Evolutionary conservation across 2,113 vertebrate species (phyloP), one percentile per base, ranked within the genome.

Genomic region (Cavia aperea): DNA sequence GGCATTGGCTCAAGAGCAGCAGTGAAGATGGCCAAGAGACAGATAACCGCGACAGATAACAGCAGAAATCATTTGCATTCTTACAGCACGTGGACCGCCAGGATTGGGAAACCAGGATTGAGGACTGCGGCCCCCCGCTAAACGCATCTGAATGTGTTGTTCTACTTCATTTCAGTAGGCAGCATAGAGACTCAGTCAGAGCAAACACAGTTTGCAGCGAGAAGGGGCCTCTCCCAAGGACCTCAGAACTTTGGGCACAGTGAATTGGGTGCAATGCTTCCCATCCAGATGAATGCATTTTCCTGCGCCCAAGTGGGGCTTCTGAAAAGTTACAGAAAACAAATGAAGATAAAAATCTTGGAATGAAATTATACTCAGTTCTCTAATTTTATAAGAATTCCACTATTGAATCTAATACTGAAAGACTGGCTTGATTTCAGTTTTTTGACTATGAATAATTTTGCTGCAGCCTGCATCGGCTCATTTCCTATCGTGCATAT

Each of bases 201-300:
- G 1, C 24, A 51, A n/a, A 0, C 11, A 5, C 0, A 9, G 46
- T 33, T 11, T 2, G 19, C 0, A n/a, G 13, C 14, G 6, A 70
- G 7, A 43, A 1, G 39, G 15, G 13, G 1, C 18, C 7, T 78
- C 68, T 12, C 0, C 31, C 46, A 21, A 78, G 33, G 33, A 72
- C 85, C 4, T 16, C 19, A 63, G 24, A 43, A 0, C 51, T 51
- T 33, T 24, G 18, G 33, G 19, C 49, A 15, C 39, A 14, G 31
- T 39, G 14, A 43, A n/a, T 39, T 82, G 51, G 51, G 51, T 54
- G 51, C 51, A 12, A 54, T 54, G 36, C 5, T 90, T 43, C 10
- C 65, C 89, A 62, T 1, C 3, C n/a, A 81, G 51, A 84, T n/a
- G 43, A 73, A 33, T 18, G 0, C n/a, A 65, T 60, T 82, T 1